Evolutionary conservation across 1,140 invertebrate genomes (phyloP).

Genomic region (Neodiprion virginianus): DNA sequence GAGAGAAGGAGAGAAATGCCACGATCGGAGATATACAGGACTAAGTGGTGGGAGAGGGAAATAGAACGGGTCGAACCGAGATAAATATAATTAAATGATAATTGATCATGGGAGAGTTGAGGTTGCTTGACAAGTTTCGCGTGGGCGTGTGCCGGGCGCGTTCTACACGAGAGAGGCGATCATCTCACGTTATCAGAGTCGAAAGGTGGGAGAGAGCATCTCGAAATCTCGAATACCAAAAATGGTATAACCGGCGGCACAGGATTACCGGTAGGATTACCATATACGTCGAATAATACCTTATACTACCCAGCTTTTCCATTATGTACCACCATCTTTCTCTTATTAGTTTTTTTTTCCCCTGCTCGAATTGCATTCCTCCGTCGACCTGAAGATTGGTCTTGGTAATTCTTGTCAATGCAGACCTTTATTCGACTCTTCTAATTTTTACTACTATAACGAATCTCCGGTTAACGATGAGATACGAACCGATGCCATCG

Average conservation of each 20-base stretch:
- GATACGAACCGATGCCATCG: background rate
- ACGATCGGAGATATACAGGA: constrained; percentile 15
- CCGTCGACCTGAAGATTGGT: no score
- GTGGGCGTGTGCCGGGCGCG: constrained; percentile 36
- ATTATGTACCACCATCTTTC: background rate
- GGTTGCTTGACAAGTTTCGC: constrained; percentile 34
- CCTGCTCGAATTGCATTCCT: no score
- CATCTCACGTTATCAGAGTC: background rate
- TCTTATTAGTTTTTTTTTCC: no score
- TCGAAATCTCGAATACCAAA: background rate
- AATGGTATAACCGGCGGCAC: background rate
- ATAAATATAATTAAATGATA: constrained; percentile 35
- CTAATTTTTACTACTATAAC: no score
- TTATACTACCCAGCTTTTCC: background rate
- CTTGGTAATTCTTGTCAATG: no score
- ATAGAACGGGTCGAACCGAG: constrained; percentile 19
- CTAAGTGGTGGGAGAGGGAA: background rate
- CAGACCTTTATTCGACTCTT: no score
- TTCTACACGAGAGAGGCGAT: background rate
- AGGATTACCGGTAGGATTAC: background rate
- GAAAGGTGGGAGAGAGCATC: background rate
- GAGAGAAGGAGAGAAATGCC: constrained; percentile 20
- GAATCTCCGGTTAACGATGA: constrained; percentile 13
- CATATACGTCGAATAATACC: background rate
- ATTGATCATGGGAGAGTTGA: constrained; percentile 27